phyloP scores from a whole-genome alignment of 2,888 invertebrate species.

The Caenorhabditis sulstoni region DNA sequence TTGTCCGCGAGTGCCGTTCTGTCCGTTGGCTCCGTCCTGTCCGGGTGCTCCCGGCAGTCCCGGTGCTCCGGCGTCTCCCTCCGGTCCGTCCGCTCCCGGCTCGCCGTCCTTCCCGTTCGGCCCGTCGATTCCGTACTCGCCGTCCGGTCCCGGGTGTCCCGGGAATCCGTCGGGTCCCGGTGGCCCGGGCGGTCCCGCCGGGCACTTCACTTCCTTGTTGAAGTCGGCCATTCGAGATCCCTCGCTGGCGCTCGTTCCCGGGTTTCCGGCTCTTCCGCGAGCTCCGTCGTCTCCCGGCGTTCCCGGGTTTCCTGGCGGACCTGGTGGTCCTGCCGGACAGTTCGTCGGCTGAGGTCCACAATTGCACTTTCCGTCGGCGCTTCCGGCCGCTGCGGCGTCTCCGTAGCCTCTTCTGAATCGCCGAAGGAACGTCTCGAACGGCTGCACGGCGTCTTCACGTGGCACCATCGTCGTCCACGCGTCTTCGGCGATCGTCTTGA shows the following conservation, averaged over 20 bases:
- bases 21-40: slow-evolving; percentile 45
- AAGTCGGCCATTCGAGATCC: slow-evolving; percentile 48
- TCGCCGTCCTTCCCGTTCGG: slow-evolving; percentile 52
- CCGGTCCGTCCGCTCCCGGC: slow-evolving; percentile 47
- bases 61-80: slow-evolving; percentile 50
- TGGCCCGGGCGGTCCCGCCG: slow-evolving; percentile 61
- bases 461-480: slow-evolving; percentile 53
- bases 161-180: slow-evolving; percentile 56
- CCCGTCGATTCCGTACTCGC: slow-evolving; percentile 52
- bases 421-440: slow-evolving; percentile 38
- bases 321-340: slow-evolving; percentile 59
- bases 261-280: slow-evolving; percentile 53
- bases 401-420: slow-evolving; percentile 49
- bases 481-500: slow-evolving; percentile 58
- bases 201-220: slow-evolving; percentile 54
- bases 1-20: slow-evolving; percentile 48
- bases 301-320: slow-evolving; percentile 56
- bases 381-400: slow-evolving; percentile 34
- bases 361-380: slow-evolving; percentile 47
- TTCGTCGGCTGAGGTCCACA: slow-evolving; percentile 53
- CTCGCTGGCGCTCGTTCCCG: slow-evolving; percentile 43
- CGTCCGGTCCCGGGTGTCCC: slow-evolving; percentile 58
- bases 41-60: slow-evolving; percentile 60
- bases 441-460: slow-evolving; percentile 35
- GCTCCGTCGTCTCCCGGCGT: slow-evolving; percentile 54